phyloP scores from a whole-genome alignment of 2,113 vertebrate genomes.

The Andinoacara biseriatus region DNA sequence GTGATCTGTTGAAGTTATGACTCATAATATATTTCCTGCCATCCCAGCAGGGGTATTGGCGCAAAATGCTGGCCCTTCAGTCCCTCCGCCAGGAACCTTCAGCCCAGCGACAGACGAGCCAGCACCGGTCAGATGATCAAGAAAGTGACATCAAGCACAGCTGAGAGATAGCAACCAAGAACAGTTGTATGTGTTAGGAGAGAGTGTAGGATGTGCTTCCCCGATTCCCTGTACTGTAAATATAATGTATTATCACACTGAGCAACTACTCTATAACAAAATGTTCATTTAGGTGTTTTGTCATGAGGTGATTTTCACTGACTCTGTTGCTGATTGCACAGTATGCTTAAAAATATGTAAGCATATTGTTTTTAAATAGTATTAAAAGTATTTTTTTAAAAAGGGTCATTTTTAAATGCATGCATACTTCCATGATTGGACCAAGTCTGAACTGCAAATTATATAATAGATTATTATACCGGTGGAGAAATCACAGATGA shows the following conservation, averaged over 20 bases:
- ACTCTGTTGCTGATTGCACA: background rate
- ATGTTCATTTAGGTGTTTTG: background rate
- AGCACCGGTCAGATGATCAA: constrained; percentile 67
- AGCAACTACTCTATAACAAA: background rate
- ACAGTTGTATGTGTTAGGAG: background rate
- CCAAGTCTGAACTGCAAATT: background rate
- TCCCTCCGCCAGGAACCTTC: constrained; percentile 83
- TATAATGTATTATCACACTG: background rate
- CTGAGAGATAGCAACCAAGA: background rate
- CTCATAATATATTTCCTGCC: constrained; percentile 79
- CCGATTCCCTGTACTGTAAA: background rate
- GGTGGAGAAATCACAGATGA: constrained; percentile 26
- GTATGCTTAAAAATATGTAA: background rate
- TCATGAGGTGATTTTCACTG: background rate
- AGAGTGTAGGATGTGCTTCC: background rate
- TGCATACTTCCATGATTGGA: background rate
- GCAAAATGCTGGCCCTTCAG: constrained; percentile 83
- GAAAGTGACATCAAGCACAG: constrained; percentile 7
- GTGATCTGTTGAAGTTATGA: constrained; percentile 38
- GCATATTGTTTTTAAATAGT: background rate
- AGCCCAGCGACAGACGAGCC: constrained; percentile 79
- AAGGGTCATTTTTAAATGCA: background rate
- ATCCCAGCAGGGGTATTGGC: constrained; percentile 85
- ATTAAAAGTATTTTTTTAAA: background rate
- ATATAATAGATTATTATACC: background rate